Evolutionary conservation across 2,113 vertebrate species (phyloP), one percentile per base, ranked within the genome.

Genomic region (Periophthalmus modestus): DNA sequence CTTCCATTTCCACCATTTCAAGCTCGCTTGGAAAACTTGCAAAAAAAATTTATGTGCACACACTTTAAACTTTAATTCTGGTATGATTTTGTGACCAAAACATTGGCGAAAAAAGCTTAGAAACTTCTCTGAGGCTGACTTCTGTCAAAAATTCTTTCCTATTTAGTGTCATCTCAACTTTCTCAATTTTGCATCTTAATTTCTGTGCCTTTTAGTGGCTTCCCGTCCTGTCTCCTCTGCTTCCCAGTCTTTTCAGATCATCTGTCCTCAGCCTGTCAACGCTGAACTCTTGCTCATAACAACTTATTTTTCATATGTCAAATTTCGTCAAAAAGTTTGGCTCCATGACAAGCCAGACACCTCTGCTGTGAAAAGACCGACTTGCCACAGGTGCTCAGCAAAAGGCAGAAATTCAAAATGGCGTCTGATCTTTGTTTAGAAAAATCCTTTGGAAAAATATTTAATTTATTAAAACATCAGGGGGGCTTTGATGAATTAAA

Each of bases 401-500:
- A 48, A 62, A 58, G 28, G 6, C 34, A 46, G 21, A 48, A 12
- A 66, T 43, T 68, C 15, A 21, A 67, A 77, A 72, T 74, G 46
- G 62, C 24, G 39, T 77, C 66, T 69, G 69, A 72, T 79, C 33
- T 63, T 47, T 66, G 78, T 79, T 75, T 52, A 18, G 47, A 85
- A 82, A n/a, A 15, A 63, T 78, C 15, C 63, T 66, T 66, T 70
- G 39, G 61, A 28, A 74, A 80, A 81, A 84, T 72, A 73, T 76
- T 66, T 21, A 57, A 77, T 84, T 81, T 43, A 79, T 76, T 66
- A 57, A 74, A 77, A 71, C 63, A 7, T 75, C 67, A 34, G 50
- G 72, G 52, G 12, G 50, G 67, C 73, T 87, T 84, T 84, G 71
- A 79, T 82, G 72, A 82, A 81, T 79, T 72, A 67, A 78, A 75